A percentile compares a stretch with the other conserved stretches of the same genome.
These are phyloP conservation scores for Eupithecia pulchellata DNA, from an alignment of 2,888 invertebrate genomes.

Conservation along the genomic window DNA sequence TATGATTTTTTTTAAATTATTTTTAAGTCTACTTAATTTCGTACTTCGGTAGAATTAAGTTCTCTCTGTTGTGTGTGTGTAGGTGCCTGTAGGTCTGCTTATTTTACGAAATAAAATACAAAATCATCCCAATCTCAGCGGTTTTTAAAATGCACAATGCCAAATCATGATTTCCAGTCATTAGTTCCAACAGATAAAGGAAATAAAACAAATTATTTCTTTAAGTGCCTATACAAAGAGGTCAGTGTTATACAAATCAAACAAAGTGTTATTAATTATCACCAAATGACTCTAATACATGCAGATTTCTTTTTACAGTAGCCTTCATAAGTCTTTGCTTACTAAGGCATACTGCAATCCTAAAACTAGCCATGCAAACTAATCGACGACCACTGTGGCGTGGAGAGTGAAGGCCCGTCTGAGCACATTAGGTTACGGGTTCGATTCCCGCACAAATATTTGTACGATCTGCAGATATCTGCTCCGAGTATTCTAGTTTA, in stretches of 20 bases:
- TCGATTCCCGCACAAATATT: no score
- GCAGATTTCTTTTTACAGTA: slow-evolving; percentile 29
- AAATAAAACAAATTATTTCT: slow-evolving; percentile 10
- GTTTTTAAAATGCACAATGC: not conserved
- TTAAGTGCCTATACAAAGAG: slow-evolving; percentile 1
- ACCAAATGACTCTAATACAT: not conserved
- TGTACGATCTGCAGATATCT: no score
- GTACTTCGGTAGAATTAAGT: not conserved
- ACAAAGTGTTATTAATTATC: slow-evolving; percentile 10
- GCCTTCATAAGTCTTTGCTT: slow-evolving; percentile 14
- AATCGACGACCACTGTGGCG: no score
- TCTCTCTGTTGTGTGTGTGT: no score
- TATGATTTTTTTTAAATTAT: no score
- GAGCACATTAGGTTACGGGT: no score
- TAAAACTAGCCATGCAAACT: not conserved
- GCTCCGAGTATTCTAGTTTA: no score
- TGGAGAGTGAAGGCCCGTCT: no score
- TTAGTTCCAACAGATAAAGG: slow-evolving; percentile 8
- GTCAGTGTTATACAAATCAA: slow-evolving; percentile 13
- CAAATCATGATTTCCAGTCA: slow-evolving; percentile 9
- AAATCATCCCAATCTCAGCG: not conserved
- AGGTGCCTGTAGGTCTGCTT: not conserved
- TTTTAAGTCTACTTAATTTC: no score
- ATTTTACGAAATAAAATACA: not conserved
- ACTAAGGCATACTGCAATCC: not conserved